Evolutionary conservation across 2,113 vertebrate species (phyloP), one percentile per base, ranked within the genome.

Genomic region (Motacilla alba): DNA sequence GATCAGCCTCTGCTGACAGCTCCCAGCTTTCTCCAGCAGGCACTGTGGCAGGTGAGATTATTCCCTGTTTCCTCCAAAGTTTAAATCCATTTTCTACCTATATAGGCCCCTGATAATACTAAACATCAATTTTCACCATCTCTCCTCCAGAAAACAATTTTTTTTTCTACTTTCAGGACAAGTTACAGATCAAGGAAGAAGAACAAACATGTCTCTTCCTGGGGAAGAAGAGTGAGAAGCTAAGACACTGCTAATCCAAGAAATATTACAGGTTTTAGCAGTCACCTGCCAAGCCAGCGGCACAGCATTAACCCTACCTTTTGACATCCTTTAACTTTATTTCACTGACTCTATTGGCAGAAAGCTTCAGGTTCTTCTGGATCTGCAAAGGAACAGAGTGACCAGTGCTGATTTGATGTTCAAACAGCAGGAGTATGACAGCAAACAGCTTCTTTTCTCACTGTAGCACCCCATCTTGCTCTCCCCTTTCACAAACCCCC

Each of bases 371-470:
- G 59, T 96, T 96, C 64, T 98, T 86, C 49, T 87, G 96, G 55
- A 99, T 95, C 98, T 99, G 80, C 47, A 96, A 79, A 89, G 56
- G 20, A 83, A 68, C 24, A 75, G 67, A 90, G 41, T 6, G 12
- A 77, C 6, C 18, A 73, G 39, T 0, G 1, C 24, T 28, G 28
- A n/a, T 62, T 56, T 50, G 44, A 37, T 2, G 0, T 46, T 52
- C 5, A 2, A 21, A 24, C 10, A 37, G 72, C 17, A 80, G 20
- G 9, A 53, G 1, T 6, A 55, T 2, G 5, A 56, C 37, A 91
- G 44, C 35, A 62, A 66, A 12, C 11, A n/a, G 15, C 13, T 73
- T 37, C 17, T 83, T 49, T 58, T 39, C 44, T 27, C 39, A 24
- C 30, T 24, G 10, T 10, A 26, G 9, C 22, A 62, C 13, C 33